Base-by-base conservation (phyloP, 2,888 invertebrate genomes). In the Eucera pruinosa region DNA sequence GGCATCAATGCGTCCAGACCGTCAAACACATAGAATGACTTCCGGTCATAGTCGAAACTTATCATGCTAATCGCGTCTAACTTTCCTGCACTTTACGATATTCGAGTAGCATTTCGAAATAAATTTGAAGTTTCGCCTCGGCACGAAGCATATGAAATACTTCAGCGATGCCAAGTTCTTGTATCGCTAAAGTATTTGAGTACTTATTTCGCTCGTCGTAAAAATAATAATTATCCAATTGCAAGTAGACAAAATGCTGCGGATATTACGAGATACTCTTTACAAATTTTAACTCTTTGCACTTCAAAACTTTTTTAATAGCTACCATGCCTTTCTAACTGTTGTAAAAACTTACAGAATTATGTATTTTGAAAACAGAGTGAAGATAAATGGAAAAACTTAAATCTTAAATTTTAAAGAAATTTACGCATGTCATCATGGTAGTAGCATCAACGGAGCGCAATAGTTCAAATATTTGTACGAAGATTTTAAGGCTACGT, bases 171-270 rank as follows among this genome's bases (percentile, higher is more conserved):
- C 18, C 70, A 70, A 54, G 11, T n/a, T 11, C 3, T 15, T 27
- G 20, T 39, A 33, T 30, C 33, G 2, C 11, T 20, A 2, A 58
- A 27, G 23, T 45, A 70, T 73, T 47, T 41, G 45, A 41, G 7
- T 11, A 30, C 6, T 23, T 11, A 30, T 4, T 23, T 54, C 25
- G 39, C 25, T 41, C 1, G 41, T 9, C 0, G 6, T 43, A 2
- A 13, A 23, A 30, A 2, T 9, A 30, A 27, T 33, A 13, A n/a
- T 52, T 39, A 18, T 18, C 36, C n/a, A n/a, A n/a, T n/a, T 13
- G 9, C 23, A 3, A 18, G 9, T 6, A 60, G 20, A 33, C 4
- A 23, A n/a, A n/a, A 57, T 57, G 25, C 3, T 15, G 39, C 23
- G 33, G 15, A 33, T n/a, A n/a, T n/a, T n/a, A n/a, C n/a, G n/a